Conservation (phyloP, 2,797 vertebrate species). For the Acropternis orthonyx region DNA sequence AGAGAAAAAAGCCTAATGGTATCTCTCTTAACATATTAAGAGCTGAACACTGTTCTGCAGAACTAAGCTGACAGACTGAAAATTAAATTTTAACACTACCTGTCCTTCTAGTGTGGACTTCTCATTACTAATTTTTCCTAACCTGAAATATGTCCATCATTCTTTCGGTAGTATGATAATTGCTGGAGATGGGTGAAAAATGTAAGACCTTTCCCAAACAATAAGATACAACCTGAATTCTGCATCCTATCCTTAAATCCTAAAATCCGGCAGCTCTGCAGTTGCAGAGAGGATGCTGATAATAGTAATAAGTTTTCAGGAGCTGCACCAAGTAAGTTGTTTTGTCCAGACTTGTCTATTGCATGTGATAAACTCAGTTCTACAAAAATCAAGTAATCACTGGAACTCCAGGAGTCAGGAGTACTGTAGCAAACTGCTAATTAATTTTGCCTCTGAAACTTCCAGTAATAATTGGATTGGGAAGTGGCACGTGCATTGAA, state of each 20-base stretch:
- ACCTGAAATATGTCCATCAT: background rate
- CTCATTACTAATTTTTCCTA: background rate
- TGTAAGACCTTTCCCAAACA: background rate
- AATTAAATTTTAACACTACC: background rate
- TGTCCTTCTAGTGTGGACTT: background rate
- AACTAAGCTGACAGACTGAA: background rate
- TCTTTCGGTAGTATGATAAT: background rate
- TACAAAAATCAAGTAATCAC: constrained; percentile 72
- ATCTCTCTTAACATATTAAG: background rate
- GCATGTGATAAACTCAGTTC: constrained; percentile 55
- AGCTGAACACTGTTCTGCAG: background rate
- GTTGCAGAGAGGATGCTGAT: background rate
- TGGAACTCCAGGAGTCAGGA: constrained; percentile 66
- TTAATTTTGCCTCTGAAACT: constrained; percentile 75
- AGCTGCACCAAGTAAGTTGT: constrained; percentile 10
- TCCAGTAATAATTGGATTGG: constrained; percentile 66
- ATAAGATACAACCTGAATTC: background rate
- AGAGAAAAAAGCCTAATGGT: background rate
- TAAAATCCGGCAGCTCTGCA: background rate
- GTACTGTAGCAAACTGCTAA: constrained; percentile 70
- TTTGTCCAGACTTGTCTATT: constrained; percentile 75
- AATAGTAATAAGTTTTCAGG: constrained; percentile 6
- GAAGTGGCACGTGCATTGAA: constrained; percentile 24
- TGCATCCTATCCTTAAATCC: background rate
- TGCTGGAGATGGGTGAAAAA: background rate